A percentile compares a stretch with the other conserved stretches of the same genome.
These are phyloP conservation scores for Malacoraja senta DNA, from an alignment of 2,797 vertebrate species.

Conservation along the genomic window DNA sequence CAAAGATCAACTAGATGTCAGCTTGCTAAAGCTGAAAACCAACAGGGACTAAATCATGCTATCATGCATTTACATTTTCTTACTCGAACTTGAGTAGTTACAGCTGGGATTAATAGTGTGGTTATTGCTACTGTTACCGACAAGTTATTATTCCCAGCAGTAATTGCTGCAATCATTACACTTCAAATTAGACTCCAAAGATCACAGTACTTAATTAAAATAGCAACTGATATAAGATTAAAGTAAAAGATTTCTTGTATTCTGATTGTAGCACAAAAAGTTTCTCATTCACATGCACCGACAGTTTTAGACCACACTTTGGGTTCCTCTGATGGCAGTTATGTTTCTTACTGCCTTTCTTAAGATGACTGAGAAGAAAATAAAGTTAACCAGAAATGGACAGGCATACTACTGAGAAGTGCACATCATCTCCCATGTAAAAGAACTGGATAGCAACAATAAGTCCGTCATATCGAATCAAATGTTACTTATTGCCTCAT, in stretches of 20 bases:
- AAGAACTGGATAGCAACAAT: background rate
- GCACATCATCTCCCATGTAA: background rate
- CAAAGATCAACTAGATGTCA: background rate
- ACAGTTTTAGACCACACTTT: background rate
- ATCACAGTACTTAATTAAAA: constrained; percentile 16
- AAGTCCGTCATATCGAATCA: background rate
- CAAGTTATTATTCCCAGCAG: constrained; percentile 2
- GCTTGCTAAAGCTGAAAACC: background rate
- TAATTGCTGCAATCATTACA: constrained; percentile 20
- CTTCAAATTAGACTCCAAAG: background rate
- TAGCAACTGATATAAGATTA: background rate
- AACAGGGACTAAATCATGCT: constrained; percentile 1
- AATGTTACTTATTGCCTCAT: background rate
- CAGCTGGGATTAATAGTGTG: constrained; percentile 22
- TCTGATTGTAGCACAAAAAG: background rate
- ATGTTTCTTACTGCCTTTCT: background rate
- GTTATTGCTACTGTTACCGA: background rate
- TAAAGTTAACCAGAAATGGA: background rate
- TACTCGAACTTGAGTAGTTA: background rate
- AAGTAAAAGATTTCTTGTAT: background rate
- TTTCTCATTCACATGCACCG: background rate
- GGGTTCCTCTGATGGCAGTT: background rate
- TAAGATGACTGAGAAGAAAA: background rate
- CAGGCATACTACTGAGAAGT: background rate
- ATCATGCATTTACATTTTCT: background rate